These are phyloP conservation scores for Rhyacichthys aspro DNA, from an alignment of 2,797 vertebrate genomes.

Conservation along the genomic window DNA sequence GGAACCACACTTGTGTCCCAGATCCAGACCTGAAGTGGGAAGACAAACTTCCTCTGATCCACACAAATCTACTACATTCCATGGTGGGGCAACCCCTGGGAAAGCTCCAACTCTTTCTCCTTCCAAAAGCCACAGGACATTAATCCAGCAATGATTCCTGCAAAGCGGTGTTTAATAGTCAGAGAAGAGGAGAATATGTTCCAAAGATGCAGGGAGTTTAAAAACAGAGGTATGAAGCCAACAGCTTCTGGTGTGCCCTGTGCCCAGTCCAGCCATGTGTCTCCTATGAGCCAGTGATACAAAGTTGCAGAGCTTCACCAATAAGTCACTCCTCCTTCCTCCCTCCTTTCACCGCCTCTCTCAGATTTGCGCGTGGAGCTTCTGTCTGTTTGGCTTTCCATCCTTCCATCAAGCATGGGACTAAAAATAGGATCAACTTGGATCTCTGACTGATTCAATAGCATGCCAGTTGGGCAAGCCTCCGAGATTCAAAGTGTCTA, in stretches of 20 bases:
- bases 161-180: conserved; percentile 11
- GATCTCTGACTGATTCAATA: conserved; percentile 49
- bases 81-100: conserved; percentile 64
- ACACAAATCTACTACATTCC: conserved; percentile 69
- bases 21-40: conserved; percentile 43
- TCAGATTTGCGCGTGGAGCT: conserved; percentile 47
- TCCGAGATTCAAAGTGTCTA: conserved; percentile 24
- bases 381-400: conserved; percentile 71
- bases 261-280: conserved; percentile 48
- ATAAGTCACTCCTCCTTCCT: conserved; percentile 69
- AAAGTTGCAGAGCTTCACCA: conserved; percentile 63
- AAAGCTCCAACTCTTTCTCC: conserved; percentile 60
- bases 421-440: conserved; percentile 75
- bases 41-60: conserved; percentile 58
- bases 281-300: conserved; percentile 51
- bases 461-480: conserved; percentile 40
- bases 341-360: conserved; percentile 22
- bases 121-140: conserved; percentile 35
- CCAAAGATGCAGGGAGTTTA: conserved; percentile 13
- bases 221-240: conserved; percentile 18
- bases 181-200: neutral
- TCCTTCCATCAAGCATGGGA: conserved; percentile 64
- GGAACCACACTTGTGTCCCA: conserved; percentile 24
- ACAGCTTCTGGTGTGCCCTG: conserved; percentile 34
- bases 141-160: conserved; percentile 11